phyloP scores from a whole-genome alignment of 2,113 vertebrate genomes.

The Atractosteus spatula region DNA sequence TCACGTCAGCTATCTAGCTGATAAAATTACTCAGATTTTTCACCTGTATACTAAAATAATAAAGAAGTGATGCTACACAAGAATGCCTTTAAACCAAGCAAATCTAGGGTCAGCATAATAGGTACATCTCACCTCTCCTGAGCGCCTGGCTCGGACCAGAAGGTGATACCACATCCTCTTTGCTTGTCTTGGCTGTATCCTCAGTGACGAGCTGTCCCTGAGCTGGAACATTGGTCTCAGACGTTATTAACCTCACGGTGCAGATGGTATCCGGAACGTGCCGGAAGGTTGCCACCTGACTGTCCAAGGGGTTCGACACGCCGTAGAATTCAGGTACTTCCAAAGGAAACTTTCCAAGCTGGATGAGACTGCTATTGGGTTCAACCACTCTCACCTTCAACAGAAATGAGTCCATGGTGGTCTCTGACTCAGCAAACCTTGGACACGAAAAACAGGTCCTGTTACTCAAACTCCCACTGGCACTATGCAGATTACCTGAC shows the following conservation, averaged over 20 bases:
- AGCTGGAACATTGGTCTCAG: constrained; percentile 46
- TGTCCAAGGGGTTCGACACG: constrained; percentile 57
- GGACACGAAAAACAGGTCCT: constrained; percentile 22
- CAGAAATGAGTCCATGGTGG: constrained; percentile 55
- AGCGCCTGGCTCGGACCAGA: constrained; percentile 16
- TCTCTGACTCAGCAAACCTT: constrained; percentile 70
- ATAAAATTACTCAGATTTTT: too few relatives aligned
- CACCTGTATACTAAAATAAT: too few relatives aligned
- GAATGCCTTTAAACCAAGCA: too few relatives aligned
- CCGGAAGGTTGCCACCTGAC: constrained; percentile 52
- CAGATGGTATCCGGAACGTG: constrained; percentile 35
- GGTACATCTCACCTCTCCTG: constrained; percentile 46
- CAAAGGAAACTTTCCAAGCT: constrained; percentile 52
- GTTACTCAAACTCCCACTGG: too few relatives aligned
- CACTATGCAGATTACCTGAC: too few relatives aligned
- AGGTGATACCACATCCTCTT: neutral
- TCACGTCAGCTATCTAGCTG: too few relatives aligned
- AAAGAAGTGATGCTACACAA: too few relatives aligned
- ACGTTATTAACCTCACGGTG: constrained; percentile 41
- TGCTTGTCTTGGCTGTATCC: constrained; percentile 26
- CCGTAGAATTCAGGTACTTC: constrained; percentile 64
- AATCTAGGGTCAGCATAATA: too few relatives aligned
- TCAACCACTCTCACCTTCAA: constrained; percentile 53
- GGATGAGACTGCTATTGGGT: constrained; percentile 36
- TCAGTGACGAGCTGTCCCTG: constrained; percentile 55